Percentiles rank a stretch among this genome's conserved stretches.
These are phyloP conservation scores for Drosophila colorata DNA, from an alignment of 2,888 invertebrate genomes.

Conservation along the genomic window DNA sequence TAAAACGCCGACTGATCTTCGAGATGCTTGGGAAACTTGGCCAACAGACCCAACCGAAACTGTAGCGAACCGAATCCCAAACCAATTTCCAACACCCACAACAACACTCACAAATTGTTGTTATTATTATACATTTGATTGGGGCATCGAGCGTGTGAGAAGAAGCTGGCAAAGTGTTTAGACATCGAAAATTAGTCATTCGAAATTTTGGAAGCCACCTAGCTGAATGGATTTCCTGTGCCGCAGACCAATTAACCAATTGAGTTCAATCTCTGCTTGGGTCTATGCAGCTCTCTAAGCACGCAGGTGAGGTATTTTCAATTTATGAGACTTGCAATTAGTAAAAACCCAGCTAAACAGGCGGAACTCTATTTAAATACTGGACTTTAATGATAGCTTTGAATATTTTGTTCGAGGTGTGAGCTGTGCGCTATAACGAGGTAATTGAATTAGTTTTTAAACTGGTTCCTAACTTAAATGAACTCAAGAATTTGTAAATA, in stretches of 20 bases:
- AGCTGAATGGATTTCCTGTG: constrained; percentile 58
- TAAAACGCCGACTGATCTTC: constrained; percentile 30
- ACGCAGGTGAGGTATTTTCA: not conserved
- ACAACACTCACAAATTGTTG: constrained; percentile 29
- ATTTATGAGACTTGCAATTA: constrained; percentile 19
- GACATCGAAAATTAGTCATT: constrained; percentile 62
- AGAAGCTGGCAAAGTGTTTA: constrained; percentile 46
- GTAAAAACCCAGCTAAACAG: not conserved
- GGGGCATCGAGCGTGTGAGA: constrained; percentile 46
- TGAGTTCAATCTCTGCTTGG: constrained; percentile 11
- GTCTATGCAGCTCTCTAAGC: too few relatives aligned
- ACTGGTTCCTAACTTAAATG: not conserved
- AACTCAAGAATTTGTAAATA: too few relatives aligned
- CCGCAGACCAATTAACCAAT: constrained; percentile 43
- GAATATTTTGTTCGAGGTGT: not conserved
- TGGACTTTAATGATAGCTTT: not conserved
- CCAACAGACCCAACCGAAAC: constrained; percentile 1
- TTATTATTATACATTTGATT: constrained; percentile 58
- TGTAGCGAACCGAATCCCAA: constrained; percentile 1
- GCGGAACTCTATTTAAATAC: constrained; percentile 6
- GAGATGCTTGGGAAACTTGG: constrained; percentile 46
- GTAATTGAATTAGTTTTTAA: not conserved
- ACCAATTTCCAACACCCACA: constrained; percentile 56
- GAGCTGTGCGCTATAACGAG: too few relatives aligned
- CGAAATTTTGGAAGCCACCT: constrained; percentile 30